Percentiles rank a stretch among this genome's conserved stretches.
Evolutionary conservation across 1,140 invertebrate genomes (phyloP).

Genomic region (Drosophila setifemur): DNA sequence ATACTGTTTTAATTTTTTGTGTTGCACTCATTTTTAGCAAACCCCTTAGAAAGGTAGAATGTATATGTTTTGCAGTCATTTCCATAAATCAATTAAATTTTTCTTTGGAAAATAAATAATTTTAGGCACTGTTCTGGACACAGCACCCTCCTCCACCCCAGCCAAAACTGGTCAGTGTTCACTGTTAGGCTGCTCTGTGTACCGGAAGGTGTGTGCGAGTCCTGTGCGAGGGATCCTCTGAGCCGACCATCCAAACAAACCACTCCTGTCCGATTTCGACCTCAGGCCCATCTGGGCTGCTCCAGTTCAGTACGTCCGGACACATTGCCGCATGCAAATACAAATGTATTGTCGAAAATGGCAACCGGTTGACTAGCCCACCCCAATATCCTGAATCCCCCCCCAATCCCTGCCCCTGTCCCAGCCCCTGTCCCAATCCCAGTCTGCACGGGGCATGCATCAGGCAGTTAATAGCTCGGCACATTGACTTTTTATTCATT

Average conservation of each 20-base stretch:
- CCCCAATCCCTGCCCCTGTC: neutral
- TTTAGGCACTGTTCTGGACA: conserved; percentile 19
- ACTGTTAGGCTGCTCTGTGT: conserved; percentile 49
- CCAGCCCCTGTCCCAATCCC: neutral
- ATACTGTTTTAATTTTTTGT: neutral
- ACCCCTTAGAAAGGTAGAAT: conserved; percentile 12
- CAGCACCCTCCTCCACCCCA: neutral
- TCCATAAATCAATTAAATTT: conserved; percentile 33
- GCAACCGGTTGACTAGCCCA: conserved; percentile 59
- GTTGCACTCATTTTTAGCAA: neutral
- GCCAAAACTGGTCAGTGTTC: conserved; percentile 22
- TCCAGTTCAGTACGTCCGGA: conserved; percentile 63
- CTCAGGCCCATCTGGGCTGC: conserved; percentile 30
- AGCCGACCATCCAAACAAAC: conserved; percentile 54
- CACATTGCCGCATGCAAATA: conserved; percentile 75
- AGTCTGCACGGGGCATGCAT: conserved; percentile 53
- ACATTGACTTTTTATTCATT: conserved; percentile 80
- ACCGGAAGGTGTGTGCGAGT: conserved; percentile 69
- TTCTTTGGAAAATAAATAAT: conserved; percentile 26
- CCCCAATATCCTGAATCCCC: neutral
- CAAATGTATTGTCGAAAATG: conserved; percentile 79
- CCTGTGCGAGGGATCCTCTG: conserved; percentile 38
- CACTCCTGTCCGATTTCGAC: conserved; percentile 39
- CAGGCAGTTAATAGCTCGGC: conserved; percentile 79
- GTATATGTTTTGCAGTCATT: conserved; percentile 16